Evolutionary conservation across 1,140 invertebrate genomes (phyloP), one percentile per base, ranked within the genome.

Genomic region (Neodiprion virginianus): DNA sequence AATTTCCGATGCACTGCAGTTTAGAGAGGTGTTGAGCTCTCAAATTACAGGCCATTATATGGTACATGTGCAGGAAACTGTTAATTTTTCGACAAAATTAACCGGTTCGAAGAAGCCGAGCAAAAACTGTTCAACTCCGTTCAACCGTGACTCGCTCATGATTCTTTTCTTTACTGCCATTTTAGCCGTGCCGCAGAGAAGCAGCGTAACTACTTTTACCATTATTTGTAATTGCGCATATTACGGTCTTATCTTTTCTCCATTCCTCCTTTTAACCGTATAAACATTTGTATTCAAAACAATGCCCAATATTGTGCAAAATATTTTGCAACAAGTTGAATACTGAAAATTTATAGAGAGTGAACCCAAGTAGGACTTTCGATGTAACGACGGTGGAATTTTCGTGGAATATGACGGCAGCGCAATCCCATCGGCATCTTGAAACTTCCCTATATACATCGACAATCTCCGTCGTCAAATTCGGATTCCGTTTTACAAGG

Each of bases 51-150:
- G 53, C 53, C 53, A 61, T 61, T 61, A 61, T 17, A 17, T 40
- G 28, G 11, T 61, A 61, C 53, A 61, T 61, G 53, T 17, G 53
- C 53, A 61, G 53, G 53, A 61, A 61, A 61, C 53, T 61, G 53
- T 61, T 61, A 61, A 61, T 61, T 61, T 61, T 61, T 61, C 53
- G 53, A 61, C 53, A 61, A 61, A 61, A 61, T 61, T 61, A 61
- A 61, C 53, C 53, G 53, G 53, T 61, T 61, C 53, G n/a, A 61
- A 61, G 53, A 61, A 61, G 53, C 53, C 53, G 53, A 61, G 53
- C 53, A 61, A 61, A 61, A 61, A 61, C 53, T 61, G 53, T 61
- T 61, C 53, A 61, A 61, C 53, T 61, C 53, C 53, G 11, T 17
- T 61, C 53, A 61, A 61, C 53, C 53, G 53, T 61, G 53, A 61